Percentiles rank a stretch among this genome's conserved stretches.
Conservation (phyloP, 2,113 vertebrate species). For the Pheucticus melanocephalus region DNA sequence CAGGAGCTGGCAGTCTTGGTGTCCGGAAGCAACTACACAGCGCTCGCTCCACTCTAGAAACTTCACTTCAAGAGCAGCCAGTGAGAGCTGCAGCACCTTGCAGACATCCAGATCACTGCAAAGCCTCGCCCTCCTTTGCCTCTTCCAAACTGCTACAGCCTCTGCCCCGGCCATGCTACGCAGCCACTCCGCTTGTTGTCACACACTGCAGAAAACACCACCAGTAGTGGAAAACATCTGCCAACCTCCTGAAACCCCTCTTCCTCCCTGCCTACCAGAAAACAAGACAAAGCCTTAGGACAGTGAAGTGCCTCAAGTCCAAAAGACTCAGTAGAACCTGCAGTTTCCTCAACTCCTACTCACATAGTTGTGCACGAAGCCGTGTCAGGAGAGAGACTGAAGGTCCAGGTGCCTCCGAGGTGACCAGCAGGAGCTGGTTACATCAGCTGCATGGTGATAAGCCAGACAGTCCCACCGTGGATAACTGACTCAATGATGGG, state of each 20-base stretch:
- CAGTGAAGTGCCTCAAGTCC: not conserved
- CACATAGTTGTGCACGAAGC: fast-evolving
- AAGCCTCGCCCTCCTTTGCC: not conserved
- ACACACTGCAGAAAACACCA: not conserved
- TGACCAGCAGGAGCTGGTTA: conserved; percentile 2
- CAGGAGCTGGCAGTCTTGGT: conserved; percentile 93
- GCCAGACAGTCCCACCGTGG: not conserved
- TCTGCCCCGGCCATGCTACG: conserved; percentile 21
- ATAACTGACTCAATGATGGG: not conserved
- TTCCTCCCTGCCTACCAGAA: not conserved
- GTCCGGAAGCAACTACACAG: conserved; percentile 75
- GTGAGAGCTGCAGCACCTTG: conserved; percentile 5
- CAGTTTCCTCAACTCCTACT: not conserved
- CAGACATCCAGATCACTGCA: conserved; percentile 40
- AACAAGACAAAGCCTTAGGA: not conserved
- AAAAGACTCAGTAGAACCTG: not conserved
- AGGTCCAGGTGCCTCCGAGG: not conserved
- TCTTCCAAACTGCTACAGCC: conserved; percentile 25
- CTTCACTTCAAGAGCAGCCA: conserved; percentile 4
- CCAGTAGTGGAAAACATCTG: not conserved
- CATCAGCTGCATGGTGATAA: not conserved
- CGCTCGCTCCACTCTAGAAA: conserved; percentile 24
- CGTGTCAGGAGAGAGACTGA: not conserved
- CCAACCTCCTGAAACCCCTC: not conserved
- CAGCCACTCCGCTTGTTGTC: conserved; percentile 38